A percentile compares a stretch with the other conserved stretches of the same genome.
Evolutionary conservation across 2,797 vertebrate genomes (phyloP).

Genomic region (Vespertilio murinus): DNA sequence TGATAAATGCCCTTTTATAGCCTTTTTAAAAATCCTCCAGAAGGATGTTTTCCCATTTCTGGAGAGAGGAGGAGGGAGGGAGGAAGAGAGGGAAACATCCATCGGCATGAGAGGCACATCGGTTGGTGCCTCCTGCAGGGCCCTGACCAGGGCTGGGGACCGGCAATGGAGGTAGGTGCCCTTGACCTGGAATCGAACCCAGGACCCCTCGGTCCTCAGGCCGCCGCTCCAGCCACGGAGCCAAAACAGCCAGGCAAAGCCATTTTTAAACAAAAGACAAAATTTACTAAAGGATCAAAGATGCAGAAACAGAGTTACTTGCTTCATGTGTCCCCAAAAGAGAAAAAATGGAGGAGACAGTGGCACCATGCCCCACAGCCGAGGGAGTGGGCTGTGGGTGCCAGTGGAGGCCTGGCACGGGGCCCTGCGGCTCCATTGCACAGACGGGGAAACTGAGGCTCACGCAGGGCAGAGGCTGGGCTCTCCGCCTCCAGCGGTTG

Average conservation of each 20-base stretch:
- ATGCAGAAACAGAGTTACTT: background rate
- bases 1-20: background rate
- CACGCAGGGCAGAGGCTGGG: background rate
- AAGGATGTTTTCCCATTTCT: too few relatives aligned
- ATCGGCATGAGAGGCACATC: too few relatives aligned
- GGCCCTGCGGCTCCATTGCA: background rate
- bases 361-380: background rate
- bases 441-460: constrained; percentile 26
- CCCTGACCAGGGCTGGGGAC: too few relatives aligned
- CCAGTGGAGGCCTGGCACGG: too few relatives aligned
- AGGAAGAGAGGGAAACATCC: too few relatives aligned
- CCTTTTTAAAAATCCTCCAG: background rate
- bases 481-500: background rate
- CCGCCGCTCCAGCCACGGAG: too few relatives aligned
- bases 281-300: background rate
- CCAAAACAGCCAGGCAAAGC: background rate
- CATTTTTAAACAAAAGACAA: background rate
- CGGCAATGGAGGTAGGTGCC: too few relatives aligned
- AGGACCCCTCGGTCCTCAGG: too few relatives aligned
- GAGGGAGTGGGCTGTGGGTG: too few relatives aligned
- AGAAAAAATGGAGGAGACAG: background rate
- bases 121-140: too few relatives aligned
- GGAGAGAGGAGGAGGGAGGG: too few relatives aligned
- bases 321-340: background rate
- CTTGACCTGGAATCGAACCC: too few relatives aligned